These are phyloP conservation scores for Upupa epops DNA, from an alignment of 2,113 vertebrate species.

Conservation along the genomic window DNA sequence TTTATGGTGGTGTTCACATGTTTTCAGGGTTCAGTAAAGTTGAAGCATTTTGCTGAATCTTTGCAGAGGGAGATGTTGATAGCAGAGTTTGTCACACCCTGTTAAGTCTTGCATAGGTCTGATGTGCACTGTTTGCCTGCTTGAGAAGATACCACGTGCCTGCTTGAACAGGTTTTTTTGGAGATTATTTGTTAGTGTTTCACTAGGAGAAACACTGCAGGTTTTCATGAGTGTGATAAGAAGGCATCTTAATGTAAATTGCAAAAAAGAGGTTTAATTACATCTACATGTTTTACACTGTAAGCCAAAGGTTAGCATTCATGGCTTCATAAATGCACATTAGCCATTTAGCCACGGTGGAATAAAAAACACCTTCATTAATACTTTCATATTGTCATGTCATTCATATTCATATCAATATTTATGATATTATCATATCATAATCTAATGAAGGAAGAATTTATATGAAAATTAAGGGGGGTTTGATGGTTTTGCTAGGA, in stretches of 20 bases:
- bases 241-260: neutral
- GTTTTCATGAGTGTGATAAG: neutral
- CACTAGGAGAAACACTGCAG: neutral
- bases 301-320: neutral
- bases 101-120: slow-evolving; percentile 10
- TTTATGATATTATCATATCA: too few relatives aligned
- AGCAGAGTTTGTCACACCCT: neutral
- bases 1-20: neutral
- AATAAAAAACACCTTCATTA: neutral
- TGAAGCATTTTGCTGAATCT: neutral
- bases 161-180: slow-evolving; percentile 1
- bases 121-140: neutral
- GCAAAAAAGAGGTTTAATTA: neutral
- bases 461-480: neutral
- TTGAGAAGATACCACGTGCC: neutral
- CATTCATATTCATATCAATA: too few relatives aligned
- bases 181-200: neutral
- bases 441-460: neutral
- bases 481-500: neutral
- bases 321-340: neutral
- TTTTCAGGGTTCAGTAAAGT: neutral
- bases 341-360: neutral
- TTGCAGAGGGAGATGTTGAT: neutral
- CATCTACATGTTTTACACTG: neutral
- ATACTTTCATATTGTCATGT: neutral